Base-by-base conservation (phyloP, 1,140 invertebrate genomes). In the Drosophila bocki region DNA sequence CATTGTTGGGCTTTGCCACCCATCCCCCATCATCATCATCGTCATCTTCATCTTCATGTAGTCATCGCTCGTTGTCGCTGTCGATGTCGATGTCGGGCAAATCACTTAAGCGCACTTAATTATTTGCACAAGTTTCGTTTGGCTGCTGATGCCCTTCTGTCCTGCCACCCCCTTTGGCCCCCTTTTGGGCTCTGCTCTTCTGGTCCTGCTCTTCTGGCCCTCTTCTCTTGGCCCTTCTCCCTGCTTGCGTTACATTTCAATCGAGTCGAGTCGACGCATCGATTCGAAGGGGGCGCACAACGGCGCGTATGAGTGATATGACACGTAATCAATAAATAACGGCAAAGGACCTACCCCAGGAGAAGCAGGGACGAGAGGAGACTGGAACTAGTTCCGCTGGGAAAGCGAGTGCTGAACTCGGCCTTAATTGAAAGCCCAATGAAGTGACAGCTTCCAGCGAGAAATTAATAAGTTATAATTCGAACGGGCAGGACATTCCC, bases 61-160 rank as follows among this genome's bases (percentile, higher is more conserved):
- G 69, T 72, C 69, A 72, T 71, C 67, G 45, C 41, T 60, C 69
- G 51, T 61, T 69, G 74, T 85, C 48, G 47, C 1, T 50, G 47
- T 48, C 47, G 51, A 54, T 37, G 51, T 56, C 77, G 65, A 63
- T 61, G 68, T 81, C 75, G 67, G 62, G 70, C 81, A 90, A 90
- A 88, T 88, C 84, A 90, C 84, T 88, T 88, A 88, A 88, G 84
- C 85, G 85, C 85, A 88, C 84, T 90, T 88, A 88, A 88, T 88
- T 88, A 88, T 88, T 88, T 90, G 84, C 85, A 81, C 80, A 84
- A 88, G 84, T 88, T 90, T 80, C 68, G 84, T 65, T 75, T 29
- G 63, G 67, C 75, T 61, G 62, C 58, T 60, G 56, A 29, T 29
- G 26, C 26, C 26, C 26, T 29, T 29, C 26, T 29, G 26, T 29